Evolutionary conservation across 2,888 invertebrate species (phyloP).

Genomic region (Leptopilina syphax): DNA sequence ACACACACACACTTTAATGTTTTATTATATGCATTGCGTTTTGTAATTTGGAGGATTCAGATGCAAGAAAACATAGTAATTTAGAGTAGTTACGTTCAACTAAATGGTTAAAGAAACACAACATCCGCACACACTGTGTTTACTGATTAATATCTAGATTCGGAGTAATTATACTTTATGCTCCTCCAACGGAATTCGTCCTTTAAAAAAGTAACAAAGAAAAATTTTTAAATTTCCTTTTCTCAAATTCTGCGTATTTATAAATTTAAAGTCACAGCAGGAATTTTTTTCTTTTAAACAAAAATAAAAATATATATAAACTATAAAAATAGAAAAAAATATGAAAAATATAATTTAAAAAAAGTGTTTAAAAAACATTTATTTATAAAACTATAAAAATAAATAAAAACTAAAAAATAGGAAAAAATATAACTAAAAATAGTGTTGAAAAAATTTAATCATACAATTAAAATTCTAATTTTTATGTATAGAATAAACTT

Average conservation of each 20-base stretch:
- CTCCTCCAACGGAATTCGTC: slow-evolving; percentile 5
- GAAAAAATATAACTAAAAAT: too few species aligned
- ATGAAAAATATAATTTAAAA: too few species aligned
- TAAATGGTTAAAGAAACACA: slow-evolving; percentile 13
- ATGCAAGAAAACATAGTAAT: not conserved
- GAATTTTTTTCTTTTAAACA: too few species aligned
- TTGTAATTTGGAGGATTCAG: slow-evolving; percentile 6
- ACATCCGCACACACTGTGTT: not conserved
- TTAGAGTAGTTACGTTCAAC: slow-evolving; percentile 22
- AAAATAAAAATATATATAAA: too few species aligned
- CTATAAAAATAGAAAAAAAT: too few species aligned
- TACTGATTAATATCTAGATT: slow-evolving; percentile 17
- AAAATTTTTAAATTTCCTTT: too few species aligned
- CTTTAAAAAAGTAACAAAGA: not conserved
- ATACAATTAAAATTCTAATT: too few species aligned
- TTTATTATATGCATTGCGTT: slow-evolving; percentile 6
- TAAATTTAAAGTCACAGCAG: too few species aligned
- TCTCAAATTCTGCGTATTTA: too few species aligned
- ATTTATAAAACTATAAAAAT: not conserved
- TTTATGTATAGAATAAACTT: too few species aligned
- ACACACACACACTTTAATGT: not conserved
- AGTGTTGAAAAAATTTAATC: too few species aligned
- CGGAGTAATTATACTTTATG: slow-evolving; percentile 18
- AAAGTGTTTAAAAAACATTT: too few species aligned
- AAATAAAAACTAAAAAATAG: not conserved